phyloP scores from a whole-genome alignment of 2,113 vertebrate species.

The Mola mola region DNA sequence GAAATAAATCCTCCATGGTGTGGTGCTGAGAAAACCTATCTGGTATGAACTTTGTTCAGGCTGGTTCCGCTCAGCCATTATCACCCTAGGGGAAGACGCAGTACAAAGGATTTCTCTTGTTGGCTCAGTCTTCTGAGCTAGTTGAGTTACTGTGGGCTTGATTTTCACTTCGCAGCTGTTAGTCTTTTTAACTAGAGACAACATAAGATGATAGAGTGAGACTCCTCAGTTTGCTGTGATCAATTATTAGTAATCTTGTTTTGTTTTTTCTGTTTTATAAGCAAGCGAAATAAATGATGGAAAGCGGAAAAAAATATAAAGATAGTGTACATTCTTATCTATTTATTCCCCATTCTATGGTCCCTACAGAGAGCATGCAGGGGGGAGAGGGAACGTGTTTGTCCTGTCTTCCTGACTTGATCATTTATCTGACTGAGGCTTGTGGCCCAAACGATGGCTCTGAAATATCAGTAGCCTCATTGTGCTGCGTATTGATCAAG shows the following conservation, averaged over 20 bases:
- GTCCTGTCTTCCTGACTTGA: background rate
- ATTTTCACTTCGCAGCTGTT: no score
- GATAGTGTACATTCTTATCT: no score
- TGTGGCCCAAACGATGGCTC: background rate
- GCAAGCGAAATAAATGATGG: no score
- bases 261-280: no score
- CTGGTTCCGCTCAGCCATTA: slow-evolving; percentile 27
- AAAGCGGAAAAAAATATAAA: no score
- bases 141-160: background rate
- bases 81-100: slow-evolving; percentile 18
- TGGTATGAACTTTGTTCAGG: slow-evolving; percentile 47
- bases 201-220: no score
- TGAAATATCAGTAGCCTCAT: background rate
- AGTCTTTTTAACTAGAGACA: no score
- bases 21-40: slow-evolving; percentile 44
- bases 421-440: background rate
- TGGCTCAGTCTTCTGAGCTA: slow-evolving; percentile 5
- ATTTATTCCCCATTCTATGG: no score
- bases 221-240: no score
- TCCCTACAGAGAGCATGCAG: no score
- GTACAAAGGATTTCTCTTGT: background rate
- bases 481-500: background rate
- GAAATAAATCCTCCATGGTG: slow-evolving; percentile 58
- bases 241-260: no score
- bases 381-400: no score